Percentiles rank a stretch among this genome's conserved stretches.
Conservation (phyloP, 2,113 vertebrate species). For the Synodontis membranacea region DNA sequence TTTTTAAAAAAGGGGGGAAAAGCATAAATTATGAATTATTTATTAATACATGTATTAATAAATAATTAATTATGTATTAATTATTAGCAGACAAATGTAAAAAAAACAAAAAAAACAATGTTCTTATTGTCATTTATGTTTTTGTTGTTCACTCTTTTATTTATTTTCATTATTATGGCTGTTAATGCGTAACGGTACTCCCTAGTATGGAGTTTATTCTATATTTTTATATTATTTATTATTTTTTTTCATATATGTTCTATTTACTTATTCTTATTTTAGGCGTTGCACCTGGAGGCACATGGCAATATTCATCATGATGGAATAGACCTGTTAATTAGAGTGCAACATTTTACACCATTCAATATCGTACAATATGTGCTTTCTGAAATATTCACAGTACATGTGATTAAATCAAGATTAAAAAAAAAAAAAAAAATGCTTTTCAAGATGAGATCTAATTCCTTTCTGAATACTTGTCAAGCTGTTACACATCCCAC, state of each 20-base stretch:
- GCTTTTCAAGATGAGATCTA: background rate
- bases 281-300: background rate
- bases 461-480: background rate
- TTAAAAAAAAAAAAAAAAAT: background rate
- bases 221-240: no score
- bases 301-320: background rate
- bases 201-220: background rate
- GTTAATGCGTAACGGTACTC: background rate
- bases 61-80: background rate
- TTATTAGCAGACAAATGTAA: background rate
- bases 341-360: slow-evolving; percentile 3
- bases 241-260: no score
- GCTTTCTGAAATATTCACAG: background rate
- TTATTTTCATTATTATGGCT: no score
- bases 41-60: no score
- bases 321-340: background rate
- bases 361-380: background rate
- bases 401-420: background rate
- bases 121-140: no score
- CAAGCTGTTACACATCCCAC: slow-evolving; percentile 10
- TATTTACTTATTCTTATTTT: background rate
- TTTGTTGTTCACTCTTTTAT: no score
- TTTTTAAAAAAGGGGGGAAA: no score
- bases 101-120: no score
- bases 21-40: background rate